Evolutionary conservation across 2,113 vertebrate genomes (phyloP).

Genomic region (Orcinus orca): DNA sequence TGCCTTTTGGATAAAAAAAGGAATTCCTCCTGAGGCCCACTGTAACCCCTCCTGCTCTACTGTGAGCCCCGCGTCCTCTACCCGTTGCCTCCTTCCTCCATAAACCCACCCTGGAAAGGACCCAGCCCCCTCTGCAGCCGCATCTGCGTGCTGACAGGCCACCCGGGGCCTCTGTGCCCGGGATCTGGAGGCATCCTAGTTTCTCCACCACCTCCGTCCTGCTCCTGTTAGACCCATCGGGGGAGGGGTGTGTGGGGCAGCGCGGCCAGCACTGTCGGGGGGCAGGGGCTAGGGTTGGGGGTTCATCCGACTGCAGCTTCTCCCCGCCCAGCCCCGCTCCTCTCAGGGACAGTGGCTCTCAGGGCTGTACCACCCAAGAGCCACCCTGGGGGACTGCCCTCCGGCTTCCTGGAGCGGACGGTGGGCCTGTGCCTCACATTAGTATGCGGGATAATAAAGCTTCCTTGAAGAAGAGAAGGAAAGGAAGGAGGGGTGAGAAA

Average conservation of each 20-base stretch:
- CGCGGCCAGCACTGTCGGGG: fast-evolving
- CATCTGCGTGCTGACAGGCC: not conserved
- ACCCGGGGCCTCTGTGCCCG: too few relatives aligned
- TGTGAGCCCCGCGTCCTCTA: not conserved
- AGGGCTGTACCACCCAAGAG: too few relatives aligned
- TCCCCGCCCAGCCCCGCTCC: fast-evolving
- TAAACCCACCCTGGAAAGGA: not conserved
- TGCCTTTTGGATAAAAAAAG: not conserved
- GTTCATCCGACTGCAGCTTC: not conserved
- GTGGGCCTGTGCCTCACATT: not conserved
- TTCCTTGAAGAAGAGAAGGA: not conserved
- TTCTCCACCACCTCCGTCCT: not conserved
- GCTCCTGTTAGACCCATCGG: too few relatives aligned
- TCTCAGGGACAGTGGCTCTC: not conserved
- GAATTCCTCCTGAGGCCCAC: not conserved
- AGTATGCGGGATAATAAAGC: not conserved
- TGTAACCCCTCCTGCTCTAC: not conserved
- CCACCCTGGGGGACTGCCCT: not conserved
- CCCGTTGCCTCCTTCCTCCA: not conserved
- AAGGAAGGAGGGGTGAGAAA: not conserved
- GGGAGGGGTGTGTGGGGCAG: not conserved
- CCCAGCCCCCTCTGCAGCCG: fast-evolving
- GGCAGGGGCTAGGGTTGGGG: not conserved
- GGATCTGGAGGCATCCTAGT: not conserved
- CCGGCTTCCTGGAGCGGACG: not conserved